A percentile compares a stretch with the other conserved stretches of the same genome.
Conservation (phyloP, 2,888 invertebrate genomes). For the Himalopsyche anomala region DNA sequence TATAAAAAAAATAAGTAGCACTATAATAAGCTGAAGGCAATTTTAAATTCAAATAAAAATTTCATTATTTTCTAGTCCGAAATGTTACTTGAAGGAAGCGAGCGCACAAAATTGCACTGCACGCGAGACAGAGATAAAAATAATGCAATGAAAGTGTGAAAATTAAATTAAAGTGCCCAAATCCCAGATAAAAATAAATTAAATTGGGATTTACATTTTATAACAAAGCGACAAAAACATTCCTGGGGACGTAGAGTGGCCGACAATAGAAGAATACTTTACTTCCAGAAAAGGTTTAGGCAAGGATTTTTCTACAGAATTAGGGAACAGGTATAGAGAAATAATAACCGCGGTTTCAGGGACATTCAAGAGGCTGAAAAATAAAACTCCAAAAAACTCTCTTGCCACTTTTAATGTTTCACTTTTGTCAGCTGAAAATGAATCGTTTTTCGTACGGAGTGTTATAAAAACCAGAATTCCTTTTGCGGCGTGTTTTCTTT, state of each 20-base stretch:
- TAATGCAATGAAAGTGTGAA: slow-evolving; percentile 74
- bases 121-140: slow-evolving; percentile 16
- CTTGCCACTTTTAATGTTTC: slow-evolving; percentile 36
- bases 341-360: not conserved
- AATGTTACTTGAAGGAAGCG: slow-evolving; percentile 14
- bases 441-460: slow-evolving; percentile 1
- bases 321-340: not conserved
- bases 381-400: slow-evolving; percentile 37
- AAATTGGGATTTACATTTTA: slow-evolving; percentile 74
- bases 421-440: slow-evolving; percentile 42
- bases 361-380: not conserved
- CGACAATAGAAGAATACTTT: not conserved
- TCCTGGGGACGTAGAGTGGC: not conserved
- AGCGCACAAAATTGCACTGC: slow-evolving; percentile 18
- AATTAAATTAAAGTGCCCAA: slow-evolving; percentile 77
- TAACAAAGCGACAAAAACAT: slow-evolving; percentile 30
- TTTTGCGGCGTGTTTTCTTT: slow-evolving; percentile 44
- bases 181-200: slow-evolving; percentile 78
- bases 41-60: slow-evolving; percentile 35
- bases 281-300: not conserved
- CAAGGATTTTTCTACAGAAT: not conserved
- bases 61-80: slow-evolving; percentile 38
- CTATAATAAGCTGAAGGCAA: not conserved
- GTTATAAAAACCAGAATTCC: slow-evolving; percentile 39
- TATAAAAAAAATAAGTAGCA: not conserved